Evolutionary conservation across 2,888 invertebrate species (phyloP).

Genomic region (Mechanitis mazaeus): DNA sequence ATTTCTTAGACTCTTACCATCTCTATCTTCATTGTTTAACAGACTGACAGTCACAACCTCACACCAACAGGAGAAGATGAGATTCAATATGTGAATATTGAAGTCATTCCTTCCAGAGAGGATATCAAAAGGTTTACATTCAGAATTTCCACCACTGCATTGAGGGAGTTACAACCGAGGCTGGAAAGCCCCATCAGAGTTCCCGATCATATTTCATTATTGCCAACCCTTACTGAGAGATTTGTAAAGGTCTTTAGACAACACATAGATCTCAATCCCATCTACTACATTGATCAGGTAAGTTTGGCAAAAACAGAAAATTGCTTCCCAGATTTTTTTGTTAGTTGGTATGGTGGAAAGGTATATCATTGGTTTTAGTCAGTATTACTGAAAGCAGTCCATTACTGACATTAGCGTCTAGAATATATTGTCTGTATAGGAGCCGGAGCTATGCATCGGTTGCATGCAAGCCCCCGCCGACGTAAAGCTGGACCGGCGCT

Average conservation of each 20-base stretch:
- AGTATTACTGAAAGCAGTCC: too few species aligned
- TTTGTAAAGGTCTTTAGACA: conserved; percentile 90
- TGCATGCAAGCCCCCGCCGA: conserved; percentile 89
- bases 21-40: conserved; percentile 24
- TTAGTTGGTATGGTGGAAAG: neutral
- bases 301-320: conserved; percentile 7
- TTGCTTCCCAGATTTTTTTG: neutral
- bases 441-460: conserved; percentile 89
- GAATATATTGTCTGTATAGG: conserved; percentile 61
- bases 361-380: neutral
- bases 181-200: conserved; percentile 49
- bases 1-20: neutral
- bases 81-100: conserved; percentile 87
- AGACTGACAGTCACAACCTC: conserved; percentile 83
- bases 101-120: conserved; percentile 80
- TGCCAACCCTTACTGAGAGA: conserved; percentile 87
- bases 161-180: conserved; percentile 80
- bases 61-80: conserved; percentile 82
- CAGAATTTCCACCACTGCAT: conserved; percentile 85
- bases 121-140: conserved; percentile 79
- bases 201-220: conserved; percentile 59
- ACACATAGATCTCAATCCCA: conserved; percentile 82
- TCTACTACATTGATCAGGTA: conserved; percentile 77
- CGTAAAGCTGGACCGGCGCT: conserved; percentile 83
- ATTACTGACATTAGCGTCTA: too few species aligned